A percentile compares a stretch with the other conserved stretches of the same genome.
phyloP scores from a whole-genome alignment of 2,797 vertebrate genomes.

The Eulemur rubriventer region DNA sequence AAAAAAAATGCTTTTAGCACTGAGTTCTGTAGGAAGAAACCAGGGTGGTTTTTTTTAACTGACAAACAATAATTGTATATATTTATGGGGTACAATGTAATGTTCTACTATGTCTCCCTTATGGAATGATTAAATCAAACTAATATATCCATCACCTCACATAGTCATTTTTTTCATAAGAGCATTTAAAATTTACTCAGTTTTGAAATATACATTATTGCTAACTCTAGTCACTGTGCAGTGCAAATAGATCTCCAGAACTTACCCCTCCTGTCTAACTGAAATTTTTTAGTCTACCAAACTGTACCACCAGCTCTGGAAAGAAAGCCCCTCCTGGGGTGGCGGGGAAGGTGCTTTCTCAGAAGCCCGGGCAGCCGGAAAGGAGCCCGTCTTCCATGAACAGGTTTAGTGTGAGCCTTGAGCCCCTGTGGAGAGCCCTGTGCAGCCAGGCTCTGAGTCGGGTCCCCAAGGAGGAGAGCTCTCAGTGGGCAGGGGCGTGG shows the following conservation, averaged over 20 bases:
- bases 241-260: not conserved
- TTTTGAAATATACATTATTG: not conserved
- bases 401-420: not conserved
- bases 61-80: not conserved
- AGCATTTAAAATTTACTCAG: not conserved
- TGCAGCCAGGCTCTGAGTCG: accelerated
- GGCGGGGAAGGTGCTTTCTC: not conserved
- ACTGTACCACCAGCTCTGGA: not conserved
- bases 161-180: not conserved
- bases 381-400: accelerated
- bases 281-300: not conserved
- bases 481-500: too few relatives aligned
- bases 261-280: not conserved
- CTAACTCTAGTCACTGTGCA: not conserved
- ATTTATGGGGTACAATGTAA: not conserved
- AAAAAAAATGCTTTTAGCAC: too few relatives aligned
- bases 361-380: not conserved
- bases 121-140: not conserved
- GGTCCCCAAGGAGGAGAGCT: not conserved
- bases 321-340: not conserved
- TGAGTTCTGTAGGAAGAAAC: not conserved
- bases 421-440: too few relatives aligned
- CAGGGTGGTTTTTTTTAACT: not conserved
- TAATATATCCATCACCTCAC: not conserved
- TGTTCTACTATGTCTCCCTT: not conserved